Percentiles rank a stretch among this genome's conserved stretches.
Conservation (phyloP, 2,113 vertebrate species). For the Pseudopipra pipra region DNA sequence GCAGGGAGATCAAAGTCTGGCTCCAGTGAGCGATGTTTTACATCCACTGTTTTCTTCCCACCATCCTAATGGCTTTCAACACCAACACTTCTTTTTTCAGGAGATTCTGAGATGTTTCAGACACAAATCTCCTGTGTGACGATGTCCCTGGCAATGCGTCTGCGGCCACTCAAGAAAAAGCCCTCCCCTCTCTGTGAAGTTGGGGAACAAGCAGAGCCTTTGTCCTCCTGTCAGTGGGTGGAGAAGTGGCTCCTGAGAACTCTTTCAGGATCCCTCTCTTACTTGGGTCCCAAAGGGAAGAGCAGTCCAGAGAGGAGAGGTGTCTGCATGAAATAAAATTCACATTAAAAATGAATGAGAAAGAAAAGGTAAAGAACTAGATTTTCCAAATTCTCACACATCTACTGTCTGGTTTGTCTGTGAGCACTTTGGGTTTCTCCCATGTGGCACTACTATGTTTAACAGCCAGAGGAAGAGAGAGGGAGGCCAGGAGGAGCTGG, state of each 20-base stretch:
- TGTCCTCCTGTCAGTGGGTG: accelerated
- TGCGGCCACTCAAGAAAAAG: background rate
- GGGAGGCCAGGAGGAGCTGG: background rate
- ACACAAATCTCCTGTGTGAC: background rate
- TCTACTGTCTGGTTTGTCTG: background rate
- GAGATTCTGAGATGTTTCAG: background rate
- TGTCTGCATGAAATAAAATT: background rate
- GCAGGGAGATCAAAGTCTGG: background rate
- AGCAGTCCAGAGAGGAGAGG: background rate
- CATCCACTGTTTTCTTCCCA: background rate
- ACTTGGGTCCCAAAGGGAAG: background rate
- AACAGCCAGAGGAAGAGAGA: background rate
- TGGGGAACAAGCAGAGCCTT: background rate
- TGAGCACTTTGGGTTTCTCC: background rate
- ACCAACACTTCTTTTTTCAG: background rate
- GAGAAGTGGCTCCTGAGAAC: background rate
- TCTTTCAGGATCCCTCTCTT: background rate
- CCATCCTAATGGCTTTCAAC: background rate
- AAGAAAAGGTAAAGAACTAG: background rate
- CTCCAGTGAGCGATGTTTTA: accelerated
- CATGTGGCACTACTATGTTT: accelerated
- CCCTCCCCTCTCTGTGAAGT: background rate
- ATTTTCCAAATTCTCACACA: background rate
- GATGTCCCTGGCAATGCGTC: accelerated
- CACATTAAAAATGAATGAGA: background rate